A percentile compares a stretch with the other conserved stretches of the same genome.
These are phyloP conservation scores for Rhizomys pruinosus DNA, from an alignment of 2,113 vertebrate genomes.

Conservation along the genomic window DNA sequence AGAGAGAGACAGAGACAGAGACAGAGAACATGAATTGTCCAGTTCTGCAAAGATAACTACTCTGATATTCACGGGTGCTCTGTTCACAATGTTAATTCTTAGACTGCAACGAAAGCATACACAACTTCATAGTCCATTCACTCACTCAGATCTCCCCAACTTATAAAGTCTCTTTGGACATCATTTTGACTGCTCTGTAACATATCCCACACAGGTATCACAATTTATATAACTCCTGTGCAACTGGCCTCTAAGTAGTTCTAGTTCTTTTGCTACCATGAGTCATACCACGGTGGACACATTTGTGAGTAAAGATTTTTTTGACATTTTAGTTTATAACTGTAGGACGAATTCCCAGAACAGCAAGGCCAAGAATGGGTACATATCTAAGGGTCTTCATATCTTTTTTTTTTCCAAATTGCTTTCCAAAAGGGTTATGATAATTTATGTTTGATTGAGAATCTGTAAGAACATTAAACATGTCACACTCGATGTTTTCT, in stretches of 20 bases:
- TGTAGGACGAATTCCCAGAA: slow-evolving; percentile 71
- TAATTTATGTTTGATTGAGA: slow-evolving; percentile 71
- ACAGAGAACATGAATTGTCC: neutral
- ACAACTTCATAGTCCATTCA: neutral
- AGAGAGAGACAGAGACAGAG: neutral
- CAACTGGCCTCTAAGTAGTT: neutral
- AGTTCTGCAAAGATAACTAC: neutral
- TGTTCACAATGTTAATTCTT: neutral
- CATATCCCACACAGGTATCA: neutral
- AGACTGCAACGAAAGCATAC: neutral
- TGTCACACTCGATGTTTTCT: slow-evolving; percentile 17
- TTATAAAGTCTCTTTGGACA: neutral
- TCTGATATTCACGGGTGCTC: neutral
- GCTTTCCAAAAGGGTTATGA: slow-evolving; percentile 65
- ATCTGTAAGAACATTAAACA: slow-evolving; percentile 64
- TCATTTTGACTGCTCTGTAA: slow-evolving; percentile 3
- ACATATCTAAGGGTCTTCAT: slow-evolving; percentile 60
- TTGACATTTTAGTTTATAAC: slow-evolving; percentile 63
- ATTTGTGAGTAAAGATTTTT: slow-evolving; percentile 54
- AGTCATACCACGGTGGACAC: neutral
- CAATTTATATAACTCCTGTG: neutral
- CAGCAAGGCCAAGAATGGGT: slow-evolving; percentile 38
- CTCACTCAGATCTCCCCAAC: neutral
- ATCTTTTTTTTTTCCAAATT: slow-evolving; percentile 68
- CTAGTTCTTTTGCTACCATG: slow-evolving; percentile 22